phyloP scores from a whole-genome alignment of 2,113 vertebrate species.

The Excalfactoria chinensis region DNA sequence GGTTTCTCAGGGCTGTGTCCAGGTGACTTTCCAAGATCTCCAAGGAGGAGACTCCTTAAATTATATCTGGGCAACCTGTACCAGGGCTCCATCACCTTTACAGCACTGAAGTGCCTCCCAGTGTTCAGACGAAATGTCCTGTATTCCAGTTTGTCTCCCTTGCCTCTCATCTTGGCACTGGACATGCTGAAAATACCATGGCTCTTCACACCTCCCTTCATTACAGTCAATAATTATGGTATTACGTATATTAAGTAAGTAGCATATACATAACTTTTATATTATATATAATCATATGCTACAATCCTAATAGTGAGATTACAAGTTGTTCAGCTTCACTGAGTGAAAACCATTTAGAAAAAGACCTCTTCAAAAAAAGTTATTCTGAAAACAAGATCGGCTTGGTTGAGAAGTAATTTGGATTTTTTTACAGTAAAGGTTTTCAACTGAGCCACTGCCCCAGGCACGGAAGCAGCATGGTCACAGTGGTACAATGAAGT shows the following conservation, averaged over 20 bases:
- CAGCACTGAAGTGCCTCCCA: not conserved
- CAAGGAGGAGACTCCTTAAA: not conserved
- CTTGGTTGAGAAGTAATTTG: not conserved
- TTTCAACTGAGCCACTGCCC: not conserved
- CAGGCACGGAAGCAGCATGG: not conserved
- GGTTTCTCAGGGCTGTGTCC: not conserved
- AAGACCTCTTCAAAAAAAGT: not conserved
- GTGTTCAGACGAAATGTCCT: not conserved
- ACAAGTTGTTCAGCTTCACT: not conserved
- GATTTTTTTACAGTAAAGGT: not conserved
- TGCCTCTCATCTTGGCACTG: not conserved
- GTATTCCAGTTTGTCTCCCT: not conserved
- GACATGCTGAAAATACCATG: not conserved
- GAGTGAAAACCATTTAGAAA: not conserved
- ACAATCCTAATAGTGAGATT: not conserved
- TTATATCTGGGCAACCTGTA: not conserved
- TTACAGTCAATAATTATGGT: not conserved
- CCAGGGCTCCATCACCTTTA: not conserved
- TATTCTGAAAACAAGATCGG: not conserved
- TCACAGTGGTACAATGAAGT: not conserved
- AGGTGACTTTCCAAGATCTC: not conserved
- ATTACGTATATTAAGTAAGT: not conserved
- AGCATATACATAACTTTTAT: not conserved
- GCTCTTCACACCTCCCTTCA: not conserved
- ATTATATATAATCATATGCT: not conserved